Evolutionary conservation across 2,797 vertebrate species (phyloP).

Genomic region (Pangasius sanitwongsei): DNA sequence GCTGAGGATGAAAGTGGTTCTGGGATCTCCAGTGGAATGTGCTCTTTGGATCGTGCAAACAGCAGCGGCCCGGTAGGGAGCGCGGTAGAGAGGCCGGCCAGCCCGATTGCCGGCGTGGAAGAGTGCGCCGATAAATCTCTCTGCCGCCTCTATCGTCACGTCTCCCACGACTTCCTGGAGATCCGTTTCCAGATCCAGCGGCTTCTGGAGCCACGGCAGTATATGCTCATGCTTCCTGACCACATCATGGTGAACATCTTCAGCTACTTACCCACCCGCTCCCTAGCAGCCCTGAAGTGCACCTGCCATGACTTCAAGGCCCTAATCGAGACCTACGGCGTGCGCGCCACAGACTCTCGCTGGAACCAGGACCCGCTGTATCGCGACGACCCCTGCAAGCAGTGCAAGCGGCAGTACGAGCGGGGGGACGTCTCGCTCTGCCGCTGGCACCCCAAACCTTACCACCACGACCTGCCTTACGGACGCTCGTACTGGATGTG

Average conservation of each 20-base stretch:
- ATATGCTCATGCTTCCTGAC: slow-evolving; percentile 92
- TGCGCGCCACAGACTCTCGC: slow-evolving; percentile 87
- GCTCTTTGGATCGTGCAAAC: slow-evolving; percentile 76
- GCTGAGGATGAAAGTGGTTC: slow-evolving; percentile 69
- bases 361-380: slow-evolving; percentile 95
- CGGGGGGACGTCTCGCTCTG: slow-evolving; percentile 93
- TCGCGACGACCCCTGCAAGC: slow-evolving; percentile 95
- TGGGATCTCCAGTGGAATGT: slow-evolving; percentile 61
- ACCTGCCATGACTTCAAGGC: slow-evolving; percentile 91
- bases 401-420: slow-evolving; percentile 90
- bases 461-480: slow-evolving; percentile 98
- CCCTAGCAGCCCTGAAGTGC: slow-evolving; percentile 93
- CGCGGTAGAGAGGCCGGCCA: slow-evolving; percentile 65
- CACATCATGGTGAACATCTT: slow-evolving; percentile 96
- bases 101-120: slow-evolving; percentile 61
- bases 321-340: slow-evolving; percentile 89
- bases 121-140: slow-evolving; percentile 81
- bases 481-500: slow-evolving; percentile 99
- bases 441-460: slow-evolving; percentile 98
- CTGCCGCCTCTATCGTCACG: slow-evolving; percentile 92
- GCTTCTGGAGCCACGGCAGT: slow-evolving; percentile 91
- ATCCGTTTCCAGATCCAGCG: slow-evolving; percentile 97
- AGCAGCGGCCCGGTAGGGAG: slow-evolving; percentile 62
- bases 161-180: slow-evolving; percentile 94
- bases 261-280: slow-evolving; percentile 86